Conservation (phyloP, 1,140 invertebrate species). For the Brevipalpus yothersi region DNA sequence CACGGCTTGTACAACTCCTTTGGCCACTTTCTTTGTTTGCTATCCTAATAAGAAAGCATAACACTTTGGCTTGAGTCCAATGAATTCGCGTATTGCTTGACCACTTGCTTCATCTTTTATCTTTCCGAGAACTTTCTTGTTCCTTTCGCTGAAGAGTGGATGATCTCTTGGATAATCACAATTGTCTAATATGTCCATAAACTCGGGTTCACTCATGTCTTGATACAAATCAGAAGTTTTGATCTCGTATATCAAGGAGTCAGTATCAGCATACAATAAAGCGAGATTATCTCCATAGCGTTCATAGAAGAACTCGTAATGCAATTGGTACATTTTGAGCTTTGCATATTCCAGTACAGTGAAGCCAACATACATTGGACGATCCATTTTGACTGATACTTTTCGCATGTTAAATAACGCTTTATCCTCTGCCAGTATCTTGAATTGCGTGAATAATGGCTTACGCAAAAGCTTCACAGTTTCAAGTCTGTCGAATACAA, state of each 20-base stretch:
- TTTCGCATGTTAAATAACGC: slow-evolving; percentile 12
- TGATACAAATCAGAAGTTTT: slow-evolving; percentile 20
- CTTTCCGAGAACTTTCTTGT: slow-evolving; percentile 25
- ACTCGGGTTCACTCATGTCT: no score
- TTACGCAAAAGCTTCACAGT: slow-evolving; percentile 16
- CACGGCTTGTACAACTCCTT: no score
- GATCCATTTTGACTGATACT: slow-evolving; percentile 10
- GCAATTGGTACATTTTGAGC: slow-evolving; percentile 16
- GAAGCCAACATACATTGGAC: slow-evolving; percentile 14
- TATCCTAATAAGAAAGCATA: background rate
- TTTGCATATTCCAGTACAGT: slow-evolving; percentile 14
- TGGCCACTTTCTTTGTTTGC: background rate
- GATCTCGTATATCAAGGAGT: slow-evolving; percentile 20
- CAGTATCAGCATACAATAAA: slow-evolving; percentile 22
- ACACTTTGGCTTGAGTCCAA: slow-evolving; percentile 20
- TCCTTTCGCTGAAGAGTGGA: slow-evolving; percentile 16
- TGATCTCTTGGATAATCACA: background rate
- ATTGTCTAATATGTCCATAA: slow-evolving; percentile 3
- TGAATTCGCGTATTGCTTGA: slow-evolving; percentile 20
- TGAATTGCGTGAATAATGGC: slow-evolving; percentile 18
- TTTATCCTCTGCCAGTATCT: background rate
- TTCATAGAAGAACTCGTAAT: slow-evolving; percentile 16
- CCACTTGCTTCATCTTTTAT: slow-evolving; percentile 26
- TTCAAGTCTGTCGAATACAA: slow-evolving; percentile 16
- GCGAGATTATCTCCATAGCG: slow-evolving; percentile 15